Percentiles rank a stretch among this genome's conserved stretches.
Conservation (phyloP, 2,113 vertebrate species). For the Ciconia maguari region DNA sequence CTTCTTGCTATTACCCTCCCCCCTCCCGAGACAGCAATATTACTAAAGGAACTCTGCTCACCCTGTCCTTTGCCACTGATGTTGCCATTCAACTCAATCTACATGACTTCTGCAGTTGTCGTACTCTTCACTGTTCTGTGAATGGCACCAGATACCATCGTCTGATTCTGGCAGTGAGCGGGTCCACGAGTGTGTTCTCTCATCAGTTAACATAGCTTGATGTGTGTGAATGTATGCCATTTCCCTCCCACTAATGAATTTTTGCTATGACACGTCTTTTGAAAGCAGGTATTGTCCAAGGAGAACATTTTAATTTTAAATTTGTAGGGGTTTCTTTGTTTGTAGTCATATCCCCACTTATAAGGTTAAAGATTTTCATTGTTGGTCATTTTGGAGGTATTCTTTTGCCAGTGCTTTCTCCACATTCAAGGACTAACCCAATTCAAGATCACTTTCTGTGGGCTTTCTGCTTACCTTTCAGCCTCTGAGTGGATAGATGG, state of each 20-base stretch:
- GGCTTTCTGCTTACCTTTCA: neutral
- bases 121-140: neutral
- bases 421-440: too few species aligned
- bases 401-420: neutral
- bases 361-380: neutral
- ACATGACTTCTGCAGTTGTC: neutral
- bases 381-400: neutral
- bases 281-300: neutral
- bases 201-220: neutral
- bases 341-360: neutral
- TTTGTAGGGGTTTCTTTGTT: neutral
- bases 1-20: neutral
- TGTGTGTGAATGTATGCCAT: neutral
- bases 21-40: rapidly evolving
- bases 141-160: neutral
- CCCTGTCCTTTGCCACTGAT: neutral
- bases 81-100: neutral
- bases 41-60: neutral
- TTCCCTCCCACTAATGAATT: neutral
- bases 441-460: neutral
- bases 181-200: neutral
- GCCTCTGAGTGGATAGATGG: neutral
- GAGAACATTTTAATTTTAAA: neutral
- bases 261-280: neutral
- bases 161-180: neutral